Base-by-base conservation (phyloP, 2,888 invertebrate species). In the Drosophila suboccidentalis region DNA sequence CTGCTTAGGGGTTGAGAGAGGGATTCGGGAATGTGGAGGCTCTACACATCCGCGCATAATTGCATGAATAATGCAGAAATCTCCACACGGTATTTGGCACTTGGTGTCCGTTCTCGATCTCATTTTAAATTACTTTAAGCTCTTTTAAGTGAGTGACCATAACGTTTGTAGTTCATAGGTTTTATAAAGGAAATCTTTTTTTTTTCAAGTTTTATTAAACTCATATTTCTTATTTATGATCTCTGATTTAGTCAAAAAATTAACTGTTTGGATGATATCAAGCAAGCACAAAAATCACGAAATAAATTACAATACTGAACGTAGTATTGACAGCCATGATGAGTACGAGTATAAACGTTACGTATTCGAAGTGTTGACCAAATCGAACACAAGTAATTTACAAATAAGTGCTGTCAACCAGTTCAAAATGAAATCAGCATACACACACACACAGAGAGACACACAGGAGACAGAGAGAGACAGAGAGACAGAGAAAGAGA, bases 341-440 rank as follows among this genome's bases (percentile, higher is more conserved):
- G 46, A 55, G 41, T 36, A 38, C 50, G 2, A 44, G 59, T 29
- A 26, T 3, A 62, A 72, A 60, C 43, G 60, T 47, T 63, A 72
- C 44, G 69, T 58, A 73, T 62, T 55, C 58, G 61, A 39, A 58
- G 59, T 49, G 69, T 58, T 50, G 51, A 49, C 39, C 53, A 67
- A 68, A 65, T 63, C 58, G 79, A 78, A 70, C 78, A 82, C 70
- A 71, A 87, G 81, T 83, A 82, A 87, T 82, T 82, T 87, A 65
- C 64, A 75, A 87, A 83, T 82, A 87, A 87, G 67, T 75, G 77
- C 67, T 87, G 81, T 82, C 87, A 78, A 75, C 78, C 78, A 71
- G 78, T 80, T 71, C 53, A 74, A 80, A 71, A 82, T 80, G 68
- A 86, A 60, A 47, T 58, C 26, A 41, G 51, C 62, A 59, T 22